phyloP scores from a whole-genome alignment of 2,113 vertebrate genomes.

The Laticauda laticaudata region DNA sequence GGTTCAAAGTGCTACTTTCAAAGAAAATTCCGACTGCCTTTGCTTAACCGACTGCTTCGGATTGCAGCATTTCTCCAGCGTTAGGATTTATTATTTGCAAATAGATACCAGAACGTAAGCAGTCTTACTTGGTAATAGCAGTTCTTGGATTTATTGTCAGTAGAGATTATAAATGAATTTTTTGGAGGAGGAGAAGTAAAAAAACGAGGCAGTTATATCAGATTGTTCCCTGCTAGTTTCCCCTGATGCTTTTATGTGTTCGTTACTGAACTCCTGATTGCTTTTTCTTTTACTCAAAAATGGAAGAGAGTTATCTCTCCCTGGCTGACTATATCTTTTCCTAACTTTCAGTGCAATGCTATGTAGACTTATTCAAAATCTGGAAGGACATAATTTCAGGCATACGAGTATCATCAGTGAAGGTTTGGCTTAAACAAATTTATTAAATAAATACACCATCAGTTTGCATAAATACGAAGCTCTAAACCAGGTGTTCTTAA shows the following conservation, averaged over 20 bases:
- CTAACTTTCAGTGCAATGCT: background rate
- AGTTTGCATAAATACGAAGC: background rate
- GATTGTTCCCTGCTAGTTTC: background rate
- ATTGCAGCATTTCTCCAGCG: constrained; percentile 38
- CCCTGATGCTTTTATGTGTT: background rate
- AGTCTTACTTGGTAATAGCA: constrained; percentile 28
- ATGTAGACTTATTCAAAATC: background rate
- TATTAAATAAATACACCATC: background rate
- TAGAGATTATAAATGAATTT: constrained; percentile 24
- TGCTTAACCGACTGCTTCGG: constrained; percentile 22
- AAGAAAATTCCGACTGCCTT: constrained; percentile 32
- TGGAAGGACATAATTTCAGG: background rate
- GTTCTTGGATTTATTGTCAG: constrained; percentile 32
- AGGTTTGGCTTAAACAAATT: background rate
- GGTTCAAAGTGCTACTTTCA: background rate
- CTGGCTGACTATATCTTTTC: background rate
- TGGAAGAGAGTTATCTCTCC: background rate
- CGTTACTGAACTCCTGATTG: background rate
- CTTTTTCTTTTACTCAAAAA: background rate
- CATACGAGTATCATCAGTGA: background rate
- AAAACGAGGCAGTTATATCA: background rate
- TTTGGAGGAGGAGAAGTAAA: background rate
- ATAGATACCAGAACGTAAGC: constrained; percentile 24
- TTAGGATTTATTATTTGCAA: constrained; percentile 41
- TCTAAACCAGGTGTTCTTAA: background rate